phyloP scores from a whole-genome alignment of 2,113 vertebrate species.

The Myocastor coypus region DNA sequence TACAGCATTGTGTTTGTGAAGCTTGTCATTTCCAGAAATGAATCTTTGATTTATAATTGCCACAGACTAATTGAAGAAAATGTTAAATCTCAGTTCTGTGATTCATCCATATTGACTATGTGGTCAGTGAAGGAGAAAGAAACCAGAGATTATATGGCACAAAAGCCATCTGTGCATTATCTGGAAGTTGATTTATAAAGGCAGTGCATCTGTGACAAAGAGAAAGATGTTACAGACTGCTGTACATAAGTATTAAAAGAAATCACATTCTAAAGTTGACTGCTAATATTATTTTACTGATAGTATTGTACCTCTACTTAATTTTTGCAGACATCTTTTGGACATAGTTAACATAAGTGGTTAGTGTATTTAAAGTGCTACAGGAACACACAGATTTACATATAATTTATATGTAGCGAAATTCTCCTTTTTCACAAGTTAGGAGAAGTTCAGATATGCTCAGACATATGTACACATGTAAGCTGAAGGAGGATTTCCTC shows the following conservation, averaged over 20 bases:
- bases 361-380: not conserved
- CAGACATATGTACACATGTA: not conserved
- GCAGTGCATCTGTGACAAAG: slow-evolving; percentile 69
- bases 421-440: not conserved
- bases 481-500: not conserved
- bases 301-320: not conserved
- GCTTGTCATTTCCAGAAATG: slow-evolving; percentile 40
- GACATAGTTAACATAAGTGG: not conserved
- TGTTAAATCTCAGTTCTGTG: slow-evolving; percentile 71
- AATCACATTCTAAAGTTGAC: slow-evolving; percentile 72
- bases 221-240: slow-evolving; percentile 54
- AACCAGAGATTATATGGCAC: slow-evolving; percentile 74
- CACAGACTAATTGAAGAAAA: slow-evolving; percentile 76
- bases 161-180: slow-evolving; percentile 77
- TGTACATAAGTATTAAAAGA: slow-evolving; percentile 21
- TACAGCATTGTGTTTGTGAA: not conserved
- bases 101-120: slow-evolving; percentile 79
- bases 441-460: not conserved
- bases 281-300: slow-evolving; percentile 69
- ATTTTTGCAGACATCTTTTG: slow-evolving; percentile 67
- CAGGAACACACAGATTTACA: not conserved
- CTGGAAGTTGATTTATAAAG: slow-evolving; percentile 73
- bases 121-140: slow-evolving; percentile 79
- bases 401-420: not conserved
- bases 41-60: slow-evolving; percentile 76